phyloP scores from a whole-genome alignment of 1,140 invertebrate genomes.

The Harpegnathos saltator region DNA sequence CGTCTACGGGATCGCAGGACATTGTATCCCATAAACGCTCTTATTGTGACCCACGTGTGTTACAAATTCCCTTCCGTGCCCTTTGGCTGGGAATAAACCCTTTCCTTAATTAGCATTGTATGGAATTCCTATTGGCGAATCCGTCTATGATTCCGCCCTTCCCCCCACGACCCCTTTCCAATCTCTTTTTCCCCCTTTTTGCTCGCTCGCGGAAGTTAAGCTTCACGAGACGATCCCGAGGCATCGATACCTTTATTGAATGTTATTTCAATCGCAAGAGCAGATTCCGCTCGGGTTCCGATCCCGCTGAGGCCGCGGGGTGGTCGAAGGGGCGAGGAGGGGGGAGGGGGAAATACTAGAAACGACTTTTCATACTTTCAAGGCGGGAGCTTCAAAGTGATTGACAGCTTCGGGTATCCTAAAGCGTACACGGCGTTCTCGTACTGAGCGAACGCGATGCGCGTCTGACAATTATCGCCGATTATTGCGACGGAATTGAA shows the following conservation, averaged over 20 bases:
- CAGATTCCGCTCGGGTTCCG: conserved; percentile 13
- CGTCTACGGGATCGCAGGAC: conserved; percentile 52
- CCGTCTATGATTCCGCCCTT: conserved; percentile 31
- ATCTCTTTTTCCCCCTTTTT: conserved; percentile 13
- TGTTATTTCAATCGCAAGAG: conserved; percentile 70
- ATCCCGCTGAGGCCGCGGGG: background rate
- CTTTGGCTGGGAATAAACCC: conserved; percentile 79
- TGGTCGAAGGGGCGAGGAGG: background rate
- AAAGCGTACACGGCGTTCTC: background rate
- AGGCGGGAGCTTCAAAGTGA: conserved; percentile 33
- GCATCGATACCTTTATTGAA: conserved; percentile 68
- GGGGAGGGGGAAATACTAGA: conserved; percentile 30
- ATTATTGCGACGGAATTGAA: conserved; percentile 32
- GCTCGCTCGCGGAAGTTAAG: conserved; percentile 31
- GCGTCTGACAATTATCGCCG: conserved; percentile 12
- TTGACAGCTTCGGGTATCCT: conserved; percentile 36
- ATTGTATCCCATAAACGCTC: conserved; percentile 76
- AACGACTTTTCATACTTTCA: conserved; percentile 54
- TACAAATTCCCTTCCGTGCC: conserved; percentile 80
- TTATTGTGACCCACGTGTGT: conserved; percentile 79
- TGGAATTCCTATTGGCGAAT: conserved; percentile 77
- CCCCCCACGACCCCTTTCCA: background rate
- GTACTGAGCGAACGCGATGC: background rate
- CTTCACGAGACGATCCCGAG: conserved; percentile 33
- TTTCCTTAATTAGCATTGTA: conserved; percentile 82